Base-by-base conservation (phyloP, 2,888 invertebrate genomes). In the Hylaea fasciaria region DNA sequence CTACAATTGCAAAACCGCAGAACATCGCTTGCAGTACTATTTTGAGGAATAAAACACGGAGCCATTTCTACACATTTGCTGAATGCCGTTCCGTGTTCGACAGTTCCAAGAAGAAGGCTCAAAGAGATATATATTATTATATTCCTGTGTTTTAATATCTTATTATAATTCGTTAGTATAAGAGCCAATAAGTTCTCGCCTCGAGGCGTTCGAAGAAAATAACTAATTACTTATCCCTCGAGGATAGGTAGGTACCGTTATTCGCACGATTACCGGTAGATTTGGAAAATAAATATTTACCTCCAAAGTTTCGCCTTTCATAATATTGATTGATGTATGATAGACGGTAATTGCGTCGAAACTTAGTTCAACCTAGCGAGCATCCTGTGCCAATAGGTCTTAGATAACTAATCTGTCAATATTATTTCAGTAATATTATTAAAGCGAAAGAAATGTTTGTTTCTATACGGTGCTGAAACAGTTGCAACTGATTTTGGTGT, bases 251-350 rank as follows among this genome's bases (percentile, higher is more conserved):
- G 28, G 40, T 41, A 52, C 13, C 29, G 53, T 46, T 46, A 51
- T 57, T 57, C 57, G 13, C 16, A 2, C 41, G 35, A 52, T 57
- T 50, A 29, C 45, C 4, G 40, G 29, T 17, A 57, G 32, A 57
- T 52, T 37, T 35, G 14, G 14, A 47, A 47, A 60, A 51, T 46
- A 55, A 60, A 60, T 51, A 41, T 60, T 59, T 60, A 50, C 45
- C 41, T 37, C 45, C 32, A 44, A 39, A 54, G 53, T 53, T 49
- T 49, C 12, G 43, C 44, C 43, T 44, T 29, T 48, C 48, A 22
- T 37, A 40, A 54, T 60, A 29, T 35, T 48, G 53, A 60, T 51
- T 46, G 60, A 55, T 54, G 28, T 50, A n/a, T n/a, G 29, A 59
- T 49, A 12, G 49, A 41, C 40, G 53, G 48, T 44, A 37, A 52